Evolutionary conservation across 2,888 invertebrate species (phyloP).

Genomic region (Sesia bembeciformis): DNA sequence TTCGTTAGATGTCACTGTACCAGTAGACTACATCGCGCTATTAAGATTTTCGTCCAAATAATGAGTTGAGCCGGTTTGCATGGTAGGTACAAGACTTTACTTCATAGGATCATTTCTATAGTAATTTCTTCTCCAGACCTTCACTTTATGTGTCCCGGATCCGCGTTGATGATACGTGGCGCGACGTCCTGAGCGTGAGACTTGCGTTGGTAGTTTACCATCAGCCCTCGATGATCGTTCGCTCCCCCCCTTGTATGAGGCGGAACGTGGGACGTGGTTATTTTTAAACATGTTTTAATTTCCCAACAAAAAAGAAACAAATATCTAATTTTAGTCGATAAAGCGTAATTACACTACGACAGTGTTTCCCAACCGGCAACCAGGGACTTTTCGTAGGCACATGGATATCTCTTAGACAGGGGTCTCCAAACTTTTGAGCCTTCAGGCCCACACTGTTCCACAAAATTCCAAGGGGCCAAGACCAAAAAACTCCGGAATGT

Average conservation of each 20-base stretch:
- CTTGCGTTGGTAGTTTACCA: conserved; percentile 1
- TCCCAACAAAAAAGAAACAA: too few species aligned
- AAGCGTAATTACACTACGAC: too few species aligned
- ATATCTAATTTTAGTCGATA: too few species aligned
- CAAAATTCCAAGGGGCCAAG: too few species aligned
- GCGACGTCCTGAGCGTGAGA: conserved; percentile 1
- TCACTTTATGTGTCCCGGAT: background rate
- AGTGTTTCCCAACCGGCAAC: too few species aligned
- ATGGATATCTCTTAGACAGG: too few species aligned
- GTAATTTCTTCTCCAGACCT: conserved; percentile 1
- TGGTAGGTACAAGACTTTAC: background rate
- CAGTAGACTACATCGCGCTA: background rate
- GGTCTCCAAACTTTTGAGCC: too few species aligned
- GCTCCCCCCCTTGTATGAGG: background rate
- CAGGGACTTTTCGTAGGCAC: too few species aligned
- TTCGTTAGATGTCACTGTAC: background rate
- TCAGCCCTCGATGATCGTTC: conserved; percentile 2
- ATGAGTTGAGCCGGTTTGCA: background rate
- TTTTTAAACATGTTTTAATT: background rate
- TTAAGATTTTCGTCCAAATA: background rate
- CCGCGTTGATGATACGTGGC: conserved; percentile 1
- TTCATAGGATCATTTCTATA: conserved; percentile 3
- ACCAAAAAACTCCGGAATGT: too few species aligned
- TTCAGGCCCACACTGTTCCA: too few species aligned
- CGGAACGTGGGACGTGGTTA: background rate